Percentiles rank a stretch among this genome's conserved stretches.
Conservation (phyloP, 1,140 invertebrate species). For the Solen grandis region DNA sequence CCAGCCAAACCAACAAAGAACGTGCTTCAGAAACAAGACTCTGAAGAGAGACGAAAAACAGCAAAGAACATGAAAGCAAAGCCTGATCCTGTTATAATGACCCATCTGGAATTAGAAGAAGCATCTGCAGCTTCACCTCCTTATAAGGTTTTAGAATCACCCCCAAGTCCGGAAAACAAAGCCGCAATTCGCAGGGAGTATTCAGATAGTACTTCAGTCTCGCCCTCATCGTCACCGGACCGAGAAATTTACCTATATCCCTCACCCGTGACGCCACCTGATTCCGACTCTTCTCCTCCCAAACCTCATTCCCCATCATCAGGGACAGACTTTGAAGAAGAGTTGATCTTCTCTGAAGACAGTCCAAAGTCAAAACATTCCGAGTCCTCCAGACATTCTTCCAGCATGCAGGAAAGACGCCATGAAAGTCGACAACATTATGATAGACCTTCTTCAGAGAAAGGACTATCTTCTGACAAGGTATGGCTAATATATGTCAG, state of each 20-base stretch:
- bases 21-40: constrained; percentile 69
- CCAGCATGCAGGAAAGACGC: too few species aligned
- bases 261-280: constrained; percentile 77
- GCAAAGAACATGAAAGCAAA: constrained; percentile 77
- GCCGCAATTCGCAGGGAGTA: constrained; percentile 73
- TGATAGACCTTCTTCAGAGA: too few species aligned
- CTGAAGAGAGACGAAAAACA: constrained; percentile 65
- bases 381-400: neutral
- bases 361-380: constrained; percentile 10
- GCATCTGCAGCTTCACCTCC: constrained; percentile 73
- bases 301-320: constrained; percentile 79
- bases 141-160: constrained; percentile 77
- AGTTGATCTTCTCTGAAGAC: constrained; percentile 50
- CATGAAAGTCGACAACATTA: too few species aligned
- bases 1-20: constrained; percentile 24
- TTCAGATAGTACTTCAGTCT: constrained; percentile 76
- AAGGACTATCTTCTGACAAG: too few species aligned
- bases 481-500: too few species aligned
- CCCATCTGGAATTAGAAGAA: constrained; percentile 75
- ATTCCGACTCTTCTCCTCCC: constrained; percentile 77
- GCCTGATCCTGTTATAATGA: constrained; percentile 72
- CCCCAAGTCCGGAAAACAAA: constrained; percentile 75
- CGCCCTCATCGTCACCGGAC: constrained; percentile 74
- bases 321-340: constrained; percentile 72
- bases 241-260: constrained; percentile 74